Base-by-base conservation (phyloP, 2,113 vertebrate species). In the Spea bombifrons region DNA sequence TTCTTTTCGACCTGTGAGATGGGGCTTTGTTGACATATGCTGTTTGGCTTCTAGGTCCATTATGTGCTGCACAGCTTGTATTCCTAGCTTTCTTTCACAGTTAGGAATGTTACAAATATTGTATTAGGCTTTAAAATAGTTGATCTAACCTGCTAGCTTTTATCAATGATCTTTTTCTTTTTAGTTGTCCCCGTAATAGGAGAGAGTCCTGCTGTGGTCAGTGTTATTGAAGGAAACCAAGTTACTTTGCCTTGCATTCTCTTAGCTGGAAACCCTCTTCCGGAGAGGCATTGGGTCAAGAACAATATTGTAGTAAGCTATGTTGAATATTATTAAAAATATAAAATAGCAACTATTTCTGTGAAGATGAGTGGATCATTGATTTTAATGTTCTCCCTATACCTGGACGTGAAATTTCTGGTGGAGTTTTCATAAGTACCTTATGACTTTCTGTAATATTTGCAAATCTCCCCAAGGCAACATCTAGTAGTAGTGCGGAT, bases 211-310 rank as follows among this genome's bases (percentile, higher is more conserved):
- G 66, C 91, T 0, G 88, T 90, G 76, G 90, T 94, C 82, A 95
- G 87, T 63, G 94, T 99, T 13, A 91, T 97, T 8, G 93, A 99
- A 86, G 95, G 95, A 64, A 96, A 98, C 84, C 95, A 94, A 81
- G 83, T 99, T 59, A 98, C 94, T 71, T 88, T 99, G 81, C 94
- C 96, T 0, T 99, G 97, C 75, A 87, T 95, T 44, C 83, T 99
- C 1, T 81, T 99, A 75, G 94, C 95, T 84, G 97, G 97, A 70
- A 97, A 98, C 84, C 97, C 97, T 0, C 90, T 99, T 80, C 96
- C 97, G 67, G 92, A 95, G 46, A 92, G 96, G 71, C 92, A 88
- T 13, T 99, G 97, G 97, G 90, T 96, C n/a, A 97, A 95, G 84
- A 94, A 96, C 83, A 90, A 88, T 50, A 89, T 92, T 79, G 82